Base-by-base conservation (phyloP, 2,113 vertebrate genomes). In the Rafetus swinhoei region DNA sequence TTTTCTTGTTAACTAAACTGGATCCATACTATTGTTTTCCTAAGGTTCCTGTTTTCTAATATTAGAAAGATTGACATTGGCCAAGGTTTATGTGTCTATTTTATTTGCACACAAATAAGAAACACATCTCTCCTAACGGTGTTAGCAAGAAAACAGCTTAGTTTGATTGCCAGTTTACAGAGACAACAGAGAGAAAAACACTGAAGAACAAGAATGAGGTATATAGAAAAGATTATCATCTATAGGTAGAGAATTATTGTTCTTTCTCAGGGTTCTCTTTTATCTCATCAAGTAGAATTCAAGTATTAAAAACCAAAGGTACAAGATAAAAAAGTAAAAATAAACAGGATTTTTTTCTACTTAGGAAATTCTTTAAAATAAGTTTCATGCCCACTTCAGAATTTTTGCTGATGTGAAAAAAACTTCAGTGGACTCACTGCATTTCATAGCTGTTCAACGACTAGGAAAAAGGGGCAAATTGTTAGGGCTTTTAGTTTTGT, bases 61-160 rank as follows among this genome's bases (percentile, higher is more conserved):
- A 54, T 21, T 77, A 22, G 60, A 39, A 29, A 59, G 87, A 84
- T 60, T 86, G 79, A 77, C n/a, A 79, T 82, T 60, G 81, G 22
- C 80, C 86, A 87, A 81, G 62, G 69, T 57, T n/a, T 60, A 56
- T 74, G 12, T 55, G 62, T 27, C n/a, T 79, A 35, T 14, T 91
- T 91, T 62, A 82, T 82, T 86, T 86, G 57, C 65, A 86, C 65
- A 82, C 90, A 86, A 86, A 82, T 86, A 56, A 82, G 82, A 82
- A 91, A 87, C 57, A 87, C 52, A 77, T 87, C 81, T 82, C 35
- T 91, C 57, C n/a, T 91, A 69, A 91, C 85, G 83, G 84, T 77
- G 87, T 87, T 56, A 87, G 84, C 57, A 15, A 57, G 56, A 25
- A 45, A 57, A 82, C 82, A 79, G n/a, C 72, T 87, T 91, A n/a